A percentile compares a stretch with the other conserved stretches of the same genome.
These are phyloP conservation scores for Sebastes reedi DNA, from an alignment of 2,797 vertebrate genomes.

Conservation along the genomic window DNA sequence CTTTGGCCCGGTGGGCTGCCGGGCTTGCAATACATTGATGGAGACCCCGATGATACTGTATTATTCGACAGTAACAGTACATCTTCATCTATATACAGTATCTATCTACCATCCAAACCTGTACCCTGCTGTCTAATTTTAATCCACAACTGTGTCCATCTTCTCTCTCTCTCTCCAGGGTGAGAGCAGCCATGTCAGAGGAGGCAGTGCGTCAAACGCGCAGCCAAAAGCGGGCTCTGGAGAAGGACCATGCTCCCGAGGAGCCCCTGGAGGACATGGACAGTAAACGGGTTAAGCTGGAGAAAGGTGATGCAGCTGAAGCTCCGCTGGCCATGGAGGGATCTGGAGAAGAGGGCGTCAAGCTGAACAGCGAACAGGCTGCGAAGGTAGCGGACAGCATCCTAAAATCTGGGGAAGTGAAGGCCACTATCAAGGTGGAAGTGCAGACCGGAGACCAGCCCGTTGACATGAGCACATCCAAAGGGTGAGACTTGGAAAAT, in stretches of 20 bases:
- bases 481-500: conserved; percentile 84
- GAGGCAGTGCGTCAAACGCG: conserved; percentile 94
- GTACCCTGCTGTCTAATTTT: neutral
- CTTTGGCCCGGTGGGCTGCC: too few species aligned
- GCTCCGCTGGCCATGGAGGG: conserved; percentile 64
- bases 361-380: conserved; percentile 67
- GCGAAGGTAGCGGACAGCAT: conserved; percentile 78
- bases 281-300: conserved; percentile 90
- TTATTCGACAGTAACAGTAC: neutral
- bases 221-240: conserved; percentile 95
- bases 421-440: conserved; percentile 90
- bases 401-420: conserved; percentile 86
- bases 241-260: conserved; percentile 79
- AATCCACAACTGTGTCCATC: conserved; percentile 8
- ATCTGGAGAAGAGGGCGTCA: conserved; percentile 59
- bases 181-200: conserved; percentile 90
- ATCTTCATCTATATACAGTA: neutral
- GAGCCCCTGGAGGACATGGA: conserved; percentile 82
- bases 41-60: neutral
- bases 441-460: conserved; percentile 90
- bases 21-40: too few species aligned
- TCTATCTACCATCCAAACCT: neutral
- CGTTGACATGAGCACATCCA: conserved; percentile 96
- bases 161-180: conserved; percentile 57
- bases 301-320: conserved; percentile 77